Base-by-base conservation (phyloP, 2,888 invertebrate genomes). In the Polyommatus iphigenia region DNA sequence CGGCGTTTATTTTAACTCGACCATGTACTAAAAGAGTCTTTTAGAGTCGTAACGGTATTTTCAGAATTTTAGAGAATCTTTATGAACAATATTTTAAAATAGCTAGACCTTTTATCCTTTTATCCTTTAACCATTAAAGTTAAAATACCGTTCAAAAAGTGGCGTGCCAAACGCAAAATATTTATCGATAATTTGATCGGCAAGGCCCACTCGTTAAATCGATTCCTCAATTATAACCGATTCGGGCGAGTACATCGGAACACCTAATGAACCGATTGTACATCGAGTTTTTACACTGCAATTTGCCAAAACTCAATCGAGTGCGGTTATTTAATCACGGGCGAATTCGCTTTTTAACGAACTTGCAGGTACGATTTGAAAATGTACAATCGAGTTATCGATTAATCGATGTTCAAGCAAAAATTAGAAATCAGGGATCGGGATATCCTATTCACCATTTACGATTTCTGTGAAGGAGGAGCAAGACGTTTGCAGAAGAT, bases 221-320 rank as follows among this genome's bases (percentile, higher is more conserved):
- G 83, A 86, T 85, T 86, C 84, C 84, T 87, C 86, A 87, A 87
- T 90, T 87, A 86, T 85, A 84, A 84, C 80, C 79, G 81, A 81
- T 84, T 85, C 84, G 84, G 84, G 81, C 73, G 79, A 81, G 80
- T 80, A 79, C 79, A 79, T 79, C 79, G 81, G 79, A 81, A 80
- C 79, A 82, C 81, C 82, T 83, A 83, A 83, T 83, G 83, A 83
- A 82, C 76, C 82, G 77, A 83, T 83, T 83, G 83, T 83, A 79
- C 77, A 81, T 82, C 83, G 80, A 80, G 82, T 83, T 83, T 82
- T 82, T 81, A 82, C 82, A 80, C 80, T 79, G 81, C 82, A 82
- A 83, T 82, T 82, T 80, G 82, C 80, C 77, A 79, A 81, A 81
- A 81, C 81, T 80, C 78, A 83, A 85, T 86, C 87, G 77, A 77